Evolutionary conservation across 1,140 invertebrate species (phyloP).

Genomic region (Globodera rostochiensis): DNA sequence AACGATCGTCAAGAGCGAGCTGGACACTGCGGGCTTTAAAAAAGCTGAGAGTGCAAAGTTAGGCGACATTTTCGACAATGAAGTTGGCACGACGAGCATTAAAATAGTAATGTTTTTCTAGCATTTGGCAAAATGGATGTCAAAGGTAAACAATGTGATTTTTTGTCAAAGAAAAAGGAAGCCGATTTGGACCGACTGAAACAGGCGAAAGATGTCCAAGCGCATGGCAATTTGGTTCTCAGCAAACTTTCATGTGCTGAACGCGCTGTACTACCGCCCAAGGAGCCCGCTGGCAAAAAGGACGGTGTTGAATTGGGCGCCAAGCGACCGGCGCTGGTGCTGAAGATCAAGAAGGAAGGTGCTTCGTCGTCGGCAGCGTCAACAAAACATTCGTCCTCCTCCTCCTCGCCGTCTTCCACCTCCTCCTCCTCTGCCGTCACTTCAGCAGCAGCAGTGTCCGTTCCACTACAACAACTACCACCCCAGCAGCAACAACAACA

Average conservation of each 20-base stretch:
- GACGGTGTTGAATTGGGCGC: neutral
- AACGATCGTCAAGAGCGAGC: neutral
- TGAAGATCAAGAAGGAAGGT: slow-evolving; percentile 28
- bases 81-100: neutral
- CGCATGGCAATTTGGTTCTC: neutral
- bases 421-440: slow-evolving; percentile 27
- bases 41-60: neutral
- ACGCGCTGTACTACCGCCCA: neutral
- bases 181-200: neutral
- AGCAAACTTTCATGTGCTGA: neutral
- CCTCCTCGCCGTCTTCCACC: slow-evolving; percentile 41
- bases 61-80: neutral
- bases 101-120: neutral
- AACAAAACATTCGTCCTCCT: slow-evolving; percentile 29
- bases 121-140: neutral
- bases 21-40: neutral
- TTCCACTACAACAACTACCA: too few relatives aligned
- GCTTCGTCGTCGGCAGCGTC: neutral
- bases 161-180: neutral
- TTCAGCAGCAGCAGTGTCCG: neutral
- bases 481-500: neutral
- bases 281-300: neutral
- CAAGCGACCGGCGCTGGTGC: slow-evolving; percentile 21
- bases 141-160: neutral
- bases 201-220: neutral